Evolutionary conservation across 2,113 vertebrate species (phyloP), one percentile per base, ranked within the genome.

Genomic region (Copsychus sechellarum): DNA sequence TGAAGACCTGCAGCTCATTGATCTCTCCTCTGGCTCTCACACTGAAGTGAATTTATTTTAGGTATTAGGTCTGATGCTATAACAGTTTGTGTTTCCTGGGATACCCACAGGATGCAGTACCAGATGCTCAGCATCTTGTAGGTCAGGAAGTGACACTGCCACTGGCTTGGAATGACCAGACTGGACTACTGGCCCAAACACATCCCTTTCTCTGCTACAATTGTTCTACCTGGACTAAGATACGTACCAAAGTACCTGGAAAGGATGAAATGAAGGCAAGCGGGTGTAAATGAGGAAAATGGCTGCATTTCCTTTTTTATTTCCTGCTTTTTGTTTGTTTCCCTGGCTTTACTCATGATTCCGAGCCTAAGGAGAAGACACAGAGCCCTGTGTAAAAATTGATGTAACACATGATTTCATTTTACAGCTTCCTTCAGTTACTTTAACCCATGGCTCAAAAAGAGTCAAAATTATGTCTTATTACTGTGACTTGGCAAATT

Each of bases 381-480:
- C 8, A 47, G 34, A 86, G 15, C 7, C 12, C 11, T 14, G 19
- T 20, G 18, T 16, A 54, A 86, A 58, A 29, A 34, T 7, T 91
- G 67, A 28, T 8, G 8, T 15, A 83, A 70, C 5, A 69, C 0
- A 5, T 0, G 0, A 18, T 85, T 84, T 80, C 12, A 73, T 53
- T 57, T 54, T n/a, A 25, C n/a, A 51, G 5, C 22, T 76, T 67
- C 45, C 57, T 81, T 64, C 34, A 56, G 34, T 54, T 64, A 12
- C 22, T 54, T 82, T 80, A 79, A 88, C 57, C 34, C 57, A 14
- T 11, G 13, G 45, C 72, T 86, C 88, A 14, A 24, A 40, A 34
- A 38, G 14, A 42, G 40, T 40, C 51, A 14, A 78, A 43, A 33
- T 10, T 15, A 33, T 61, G 23, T 81, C 53, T 80, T 76, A 8